Percentiles rank a stretch among this genome's conserved stretches.
Conservation (phyloP, 2,797 vertebrate species). For the Philypnodon macrostomus region DNA sequence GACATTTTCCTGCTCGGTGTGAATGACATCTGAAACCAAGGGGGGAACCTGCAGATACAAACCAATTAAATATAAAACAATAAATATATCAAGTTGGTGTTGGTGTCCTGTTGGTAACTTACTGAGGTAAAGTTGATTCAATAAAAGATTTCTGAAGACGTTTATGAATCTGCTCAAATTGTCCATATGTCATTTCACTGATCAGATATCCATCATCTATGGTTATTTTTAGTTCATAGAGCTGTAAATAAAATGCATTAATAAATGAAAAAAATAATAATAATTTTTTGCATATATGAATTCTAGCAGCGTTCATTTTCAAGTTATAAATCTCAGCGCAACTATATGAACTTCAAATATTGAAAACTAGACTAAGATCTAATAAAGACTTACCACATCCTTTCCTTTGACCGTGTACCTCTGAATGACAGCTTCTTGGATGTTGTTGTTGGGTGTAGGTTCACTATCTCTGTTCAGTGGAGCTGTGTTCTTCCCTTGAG, state of each 20-base stretch:
- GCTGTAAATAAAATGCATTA: slow-evolving; percentile 48
- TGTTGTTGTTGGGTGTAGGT: slow-evolving; percentile 61
- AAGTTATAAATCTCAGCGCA: slow-evolving; percentile 17
- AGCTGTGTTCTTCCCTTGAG: slow-evolving; percentile 63
- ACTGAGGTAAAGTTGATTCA: slow-evolving; percentile 79
- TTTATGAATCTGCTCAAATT: slow-evolving; percentile 83
- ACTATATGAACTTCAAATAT: no score
- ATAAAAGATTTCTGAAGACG: slow-evolving; percentile 82
- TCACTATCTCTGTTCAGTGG: slow-evolving; percentile 1
- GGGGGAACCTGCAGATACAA: slow-evolving; percentile 77
- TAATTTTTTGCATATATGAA: no score
- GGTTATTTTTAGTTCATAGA: slow-evolving; percentile 77
- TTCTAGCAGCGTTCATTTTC: slow-evolving; percentile 7
- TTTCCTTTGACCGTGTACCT: slow-evolving; percentile 50
- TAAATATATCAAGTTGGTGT: background rate
- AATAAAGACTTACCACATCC: slow-evolving; percentile 61
- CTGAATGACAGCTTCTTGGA: slow-evolving; percentile 74
- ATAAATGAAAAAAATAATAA: no score
- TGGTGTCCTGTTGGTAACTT: slow-evolving; percentile 55
- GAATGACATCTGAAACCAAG: slow-evolving; percentile 77
- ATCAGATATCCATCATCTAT: slow-evolving; percentile 71
- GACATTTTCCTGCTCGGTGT: slow-evolving; percentile 69
- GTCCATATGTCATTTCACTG: slow-evolving; percentile 76
- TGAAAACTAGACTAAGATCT: background rate
- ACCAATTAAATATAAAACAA: background rate